Base-by-base conservation (phyloP, 23 tunicate species). In the Botrylloides violaceus region DNA sequence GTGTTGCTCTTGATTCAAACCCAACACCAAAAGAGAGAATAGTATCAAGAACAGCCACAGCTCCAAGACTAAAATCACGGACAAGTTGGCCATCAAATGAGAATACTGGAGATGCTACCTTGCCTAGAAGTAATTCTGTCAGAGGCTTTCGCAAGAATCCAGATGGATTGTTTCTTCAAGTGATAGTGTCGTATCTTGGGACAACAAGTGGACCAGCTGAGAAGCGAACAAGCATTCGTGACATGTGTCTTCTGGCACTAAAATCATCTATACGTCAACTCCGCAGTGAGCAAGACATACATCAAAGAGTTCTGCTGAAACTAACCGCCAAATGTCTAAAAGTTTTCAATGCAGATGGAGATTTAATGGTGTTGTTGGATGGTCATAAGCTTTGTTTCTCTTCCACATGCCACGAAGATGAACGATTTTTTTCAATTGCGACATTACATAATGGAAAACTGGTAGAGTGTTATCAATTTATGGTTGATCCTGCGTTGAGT, bases 281-380 rank as follows among this genome's bases (percentile, higher is more conserved):
- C 5, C 79, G 94, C 58, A 34, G 59, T 39, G 94, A 85, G 53
- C 94, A 85, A 48, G 84, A 85, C 28, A 85, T 85, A 31, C 94
- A 85, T 33, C 94, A 79, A 26, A 66, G 94, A 61, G 94, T 85
- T 20, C 32, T 85, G 49, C 36, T 85, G 61, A 85, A 80, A 76
- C 84, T 85, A 33, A 38, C 1, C 9, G 20, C 32, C 9, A 43
- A 43, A 6, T 73, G 84, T n/a, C 81, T 80, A 19, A 79, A 79
- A 64, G 56, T 85, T 1, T 60, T 27, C 77, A 85, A 75, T 61
- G 94, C 94, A 19, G 94, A 85, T 59, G 77, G 77, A 22, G 94
- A 79, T 36, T 39, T 61, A 12, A 61, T 85, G 3, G 94, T 83
- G 0, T 32, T 75, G 47, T 85, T 78, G 49, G 49, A 79, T n/a